A percentile compares a stretch with the other conserved stretches of the same genome.
Conservation (phyloP, 2,888 invertebrate genomes). For the Xestia sexstrigata region DNA sequence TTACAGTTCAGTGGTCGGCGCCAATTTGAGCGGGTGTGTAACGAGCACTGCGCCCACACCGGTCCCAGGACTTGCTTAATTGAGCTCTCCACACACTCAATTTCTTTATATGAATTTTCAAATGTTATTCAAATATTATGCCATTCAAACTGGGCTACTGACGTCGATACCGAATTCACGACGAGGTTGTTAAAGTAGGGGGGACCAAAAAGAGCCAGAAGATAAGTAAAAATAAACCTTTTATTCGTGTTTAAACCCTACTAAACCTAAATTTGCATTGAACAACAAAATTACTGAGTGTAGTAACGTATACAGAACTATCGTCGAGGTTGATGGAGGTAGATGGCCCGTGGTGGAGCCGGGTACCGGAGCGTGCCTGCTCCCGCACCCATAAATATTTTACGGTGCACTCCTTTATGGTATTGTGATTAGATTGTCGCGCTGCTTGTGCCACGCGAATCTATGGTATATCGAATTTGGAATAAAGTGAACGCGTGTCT, state of each 20-base stretch:
- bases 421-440: slow-evolving; percentile 86
- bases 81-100: slow-evolving; percentile 77
- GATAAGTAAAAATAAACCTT: slow-evolving; percentile 44
- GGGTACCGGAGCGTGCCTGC: slow-evolving; percentile 83
- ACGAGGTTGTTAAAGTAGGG: slow-evolving; percentile 1
- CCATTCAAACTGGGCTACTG: slow-evolving; percentile 18
- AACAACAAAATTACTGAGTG: slow-evolving; percentile 57
- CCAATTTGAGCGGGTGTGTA: slow-evolving; percentile 84
- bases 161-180: slow-evolving; percentile 5
- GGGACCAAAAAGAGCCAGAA: neutral
- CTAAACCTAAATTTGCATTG: slow-evolving; percentile 59
- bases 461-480: slow-evolving; percentile 83
- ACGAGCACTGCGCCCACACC: slow-evolving; percentile 81
- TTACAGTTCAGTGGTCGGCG: slow-evolving; percentile 84
- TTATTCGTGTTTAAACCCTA: slow-evolving; percentile 53
- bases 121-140: slow-evolving; percentile 63
- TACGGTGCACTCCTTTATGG: slow-evolving; percentile 85
- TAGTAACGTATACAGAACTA: slow-evolving; percentile 62
- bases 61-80: slow-evolving; percentile 83
- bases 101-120: slow-evolving; percentile 76
- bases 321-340: slow-evolving; percentile 70
- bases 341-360: slow-evolving; percentile 73
- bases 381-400: slow-evolving; percentile 85
- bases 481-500: slow-evolving; percentile 77
- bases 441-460: slow-evolving; percentile 78